These are phyloP conservation scores for Chrysaora quinquecirrha DNA, from an alignment of 30 jellyfish, hydroid and myxozoan species.

Conservation along the genomic window DNA sequence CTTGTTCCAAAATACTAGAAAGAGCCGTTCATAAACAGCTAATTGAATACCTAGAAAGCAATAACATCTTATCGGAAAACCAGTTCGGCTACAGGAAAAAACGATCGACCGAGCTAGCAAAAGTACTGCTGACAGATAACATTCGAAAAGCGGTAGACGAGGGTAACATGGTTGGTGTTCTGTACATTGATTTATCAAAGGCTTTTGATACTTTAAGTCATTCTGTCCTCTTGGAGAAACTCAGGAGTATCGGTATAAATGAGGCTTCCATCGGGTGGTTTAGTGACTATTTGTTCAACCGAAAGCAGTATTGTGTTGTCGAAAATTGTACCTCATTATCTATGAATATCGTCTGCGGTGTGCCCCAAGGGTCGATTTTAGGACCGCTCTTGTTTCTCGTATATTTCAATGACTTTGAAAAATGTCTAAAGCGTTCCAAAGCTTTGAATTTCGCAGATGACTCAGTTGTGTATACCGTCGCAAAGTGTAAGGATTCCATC, in stretches of 20 bases:
- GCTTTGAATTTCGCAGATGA: constrained; percentile 21
- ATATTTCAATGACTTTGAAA: constrained; percentile 21
- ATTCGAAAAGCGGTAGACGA: constrained; percentile 12
- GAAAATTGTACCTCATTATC: constrained; percentile 18
- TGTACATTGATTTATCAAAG: constrained; percentile 2
- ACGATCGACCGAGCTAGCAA: constrained; percentile 43
- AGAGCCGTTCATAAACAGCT: constrained; percentile 33
- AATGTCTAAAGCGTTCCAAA: constrained; percentile 33
- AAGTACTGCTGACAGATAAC: constrained; percentile 9
- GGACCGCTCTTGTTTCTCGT: constrained; percentile 41
- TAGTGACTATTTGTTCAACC: constrained; percentile 23
- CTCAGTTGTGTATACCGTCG: constrained; percentile 39
- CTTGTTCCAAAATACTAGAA: constrained; percentile 25
- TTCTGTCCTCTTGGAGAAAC: constrained; percentile 23
- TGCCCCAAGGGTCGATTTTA: constrained; percentile 31
- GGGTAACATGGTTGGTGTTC: not conserved
- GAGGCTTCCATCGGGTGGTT: constrained; percentile 34
- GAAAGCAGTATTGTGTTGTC: constrained; percentile 24
- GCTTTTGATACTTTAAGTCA: constrained; percentile 25
- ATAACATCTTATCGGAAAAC: constrained; percentile 11
- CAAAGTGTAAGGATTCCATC: constrained; percentile 14
- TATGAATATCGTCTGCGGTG: constrained; percentile 27
- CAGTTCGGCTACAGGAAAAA: constrained; percentile 38
- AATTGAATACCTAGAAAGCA: constrained; percentile 17
- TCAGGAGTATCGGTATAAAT: constrained; percentile 20